Evolutionary conservation across 2,888 invertebrate species (phyloP), one percentile per base, ranked within the genome.

Genomic region (Cactoblastis cactorum): DNA sequence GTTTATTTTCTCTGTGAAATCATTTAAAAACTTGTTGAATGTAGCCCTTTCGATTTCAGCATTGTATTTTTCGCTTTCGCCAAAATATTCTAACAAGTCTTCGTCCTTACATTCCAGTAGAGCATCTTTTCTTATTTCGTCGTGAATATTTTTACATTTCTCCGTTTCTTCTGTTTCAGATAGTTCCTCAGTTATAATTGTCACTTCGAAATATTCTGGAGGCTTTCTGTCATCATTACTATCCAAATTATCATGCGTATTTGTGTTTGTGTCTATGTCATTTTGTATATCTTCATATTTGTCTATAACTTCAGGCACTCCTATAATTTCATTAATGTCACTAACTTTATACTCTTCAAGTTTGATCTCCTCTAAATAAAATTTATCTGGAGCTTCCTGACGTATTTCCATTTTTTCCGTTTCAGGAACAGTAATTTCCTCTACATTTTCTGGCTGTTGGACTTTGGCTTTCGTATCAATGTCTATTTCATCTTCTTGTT

Each of bases 1-100:
- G 14, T 35, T 8, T 1, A 61, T 57, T 18, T 60, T 65, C 28
- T 75, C 68, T 0, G 60, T 63, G 37, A 67, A 80, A 3, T 58
- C 53, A 54, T 80, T 81, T 0, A 84, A 55, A 55, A 87, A 84
- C 12, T 63, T 69, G 15, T 63, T 69, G 50, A 78, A 86, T 59
- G 64, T 67, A 1, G 76, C 74, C 52, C 70, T 70, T 67, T 83
- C 78, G 52, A 80, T 43, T 61, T 87, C 82, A 0, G 89, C 80
- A 0, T 71, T 70, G 49, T 71, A 76, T 61, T 79, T 83, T 52
- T 89, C 88, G 14, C 75, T 69, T 65, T 86, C 81, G 0, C 70
- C 72, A 45, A 89, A 89, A 54, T 83, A 89, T 58, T 71, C 57
- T 0, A 85, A 65, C 1, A 63, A 53, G 19, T 58, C 62, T 43